Base-by-base conservation (phyloP, 2,113 vertebrate species). In the Neolamprologus cancellatus region DNA sequence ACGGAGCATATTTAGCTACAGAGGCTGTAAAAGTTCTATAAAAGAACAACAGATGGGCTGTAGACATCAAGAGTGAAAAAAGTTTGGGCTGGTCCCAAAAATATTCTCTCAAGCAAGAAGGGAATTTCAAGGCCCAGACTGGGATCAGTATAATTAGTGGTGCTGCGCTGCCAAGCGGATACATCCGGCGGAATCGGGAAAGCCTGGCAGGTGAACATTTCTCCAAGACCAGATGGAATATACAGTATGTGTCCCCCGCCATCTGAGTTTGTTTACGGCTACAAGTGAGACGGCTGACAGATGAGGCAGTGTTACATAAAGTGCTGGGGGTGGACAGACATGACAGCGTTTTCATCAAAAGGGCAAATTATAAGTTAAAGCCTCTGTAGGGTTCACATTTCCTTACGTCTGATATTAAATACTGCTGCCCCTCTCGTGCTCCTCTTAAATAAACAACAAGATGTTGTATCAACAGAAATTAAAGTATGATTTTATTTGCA, bases 61-160 rank as follows among this genome's bases (percentile, higher is more conserved):
- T 17, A 88, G 88, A 91, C 92, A 86, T 84, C 46, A 87, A 85
- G 86, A 88, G 78, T 53, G 39, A 87, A 90, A 87, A 88, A 89
- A 81, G 78, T 85, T 83, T 91, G 86, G 81, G 79, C 78, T 80
- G 2, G 69, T 79, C 83, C 85, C 88, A 90, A 54, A 92, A 90
- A 86, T 81, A 90, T 84, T 90, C 88, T 82, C 81, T 79, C 39
- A 86, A 85, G 79, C 44, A 34, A 89, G 71, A 87, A 71, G 82
- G 89, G 92, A 93, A 92, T 92, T 89, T 89, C 85, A 91, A 87
- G 85, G 84, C 85, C 87, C 83, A 94, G 93, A 89, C 93, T 88
- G 86, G 89, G 91, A 91, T 90, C 71, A 17, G 87, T 85, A 83
- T 96, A 96, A 96, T 96, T 95, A 94, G 78, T 86, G 87, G 95